Evolutionary conservation across 1,140 invertebrate species (phyloP), one percentile per base, ranked within the genome.

Genomic region (Drosophila hydei): DNA sequence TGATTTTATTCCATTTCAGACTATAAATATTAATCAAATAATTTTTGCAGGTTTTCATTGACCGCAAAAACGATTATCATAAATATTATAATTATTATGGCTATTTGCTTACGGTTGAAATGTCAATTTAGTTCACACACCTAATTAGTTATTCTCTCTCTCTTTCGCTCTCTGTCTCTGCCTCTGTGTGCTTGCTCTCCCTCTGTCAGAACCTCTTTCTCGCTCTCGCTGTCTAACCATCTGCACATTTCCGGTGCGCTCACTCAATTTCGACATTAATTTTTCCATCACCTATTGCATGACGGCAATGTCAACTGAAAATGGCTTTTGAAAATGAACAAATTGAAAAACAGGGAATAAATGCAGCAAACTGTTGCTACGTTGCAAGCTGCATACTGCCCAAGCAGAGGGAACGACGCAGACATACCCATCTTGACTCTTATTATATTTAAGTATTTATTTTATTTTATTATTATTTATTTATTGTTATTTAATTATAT

Each of bases 91-190:
- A 25, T 25, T 25, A 60, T 38, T 36, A 48, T 30, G 14, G 27
- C 14, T 11, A 27, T 23, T 47, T 36, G 18, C 19, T 40, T 25
- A 51, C 14, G 30, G 43, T 43, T 47, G 47, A 42, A 36, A 61
- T 69, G 58, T 54, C 65, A 69, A 69, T 61, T 59, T 61, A 61
- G 42, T 36, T 33, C 38, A 45, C 38, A 52, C 43, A 61, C 38
- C 33, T 54, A 68, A 68, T 68, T 68, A 60, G 36, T 68, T 60
- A 45, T 60, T 25, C 16, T 50, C 43, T 4, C 42, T 3, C 23
- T 58, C 23, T 4, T 25, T 3, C 23, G 45, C 23, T 12, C 14
- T 12, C 11, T 25, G 16, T 18, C 5, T 7, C 12, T 27, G 0
- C 19, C n/a, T 27, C 6, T 21, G 16, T 43, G 40, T 19, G 7